Evolutionary conservation across 1,140 invertebrate species (phyloP).

Genomic region (Rhynchophorus ferrugineus): DNA sequence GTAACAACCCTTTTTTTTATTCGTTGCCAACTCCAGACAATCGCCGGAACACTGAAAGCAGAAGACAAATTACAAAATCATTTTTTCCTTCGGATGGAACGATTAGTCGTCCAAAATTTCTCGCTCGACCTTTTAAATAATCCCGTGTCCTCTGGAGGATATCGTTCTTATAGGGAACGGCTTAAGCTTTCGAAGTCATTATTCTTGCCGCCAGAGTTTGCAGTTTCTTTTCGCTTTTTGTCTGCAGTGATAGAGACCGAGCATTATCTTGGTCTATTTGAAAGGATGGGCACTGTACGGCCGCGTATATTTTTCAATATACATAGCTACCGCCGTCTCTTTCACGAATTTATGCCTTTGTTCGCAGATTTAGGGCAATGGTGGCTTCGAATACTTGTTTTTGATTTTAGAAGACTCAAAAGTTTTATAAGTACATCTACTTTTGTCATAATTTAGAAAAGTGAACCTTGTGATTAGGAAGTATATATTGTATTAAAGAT

Average conservation of each 20-base stretch:
- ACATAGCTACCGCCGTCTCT: no score
- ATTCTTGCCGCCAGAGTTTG: neutral
- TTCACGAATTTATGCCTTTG: no score
- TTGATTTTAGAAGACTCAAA: no score
- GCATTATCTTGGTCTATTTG: neutral
- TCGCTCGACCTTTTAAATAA: neutral
- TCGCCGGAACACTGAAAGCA: neutral
- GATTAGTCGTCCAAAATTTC: neutral
- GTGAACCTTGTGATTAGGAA: no score
- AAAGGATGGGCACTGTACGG: neutral
- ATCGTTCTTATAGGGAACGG: neutral
- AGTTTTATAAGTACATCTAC: no score
- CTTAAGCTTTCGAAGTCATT: neutral
- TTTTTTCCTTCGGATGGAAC: neutral
- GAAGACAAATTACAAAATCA: neutral
- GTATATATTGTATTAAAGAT: no score
- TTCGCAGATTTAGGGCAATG: no score
- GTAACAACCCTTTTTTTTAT: no score
- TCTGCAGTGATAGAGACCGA: neutral
- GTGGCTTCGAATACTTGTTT: no score
- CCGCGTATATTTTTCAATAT: neutral
- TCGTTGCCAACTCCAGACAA: neutral
- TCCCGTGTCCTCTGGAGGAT: neutral
- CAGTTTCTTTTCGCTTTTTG: neutral
- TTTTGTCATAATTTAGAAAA: no score